Evolutionary conservation across 30 jellyfish, hydroid and myxozoan species (phyloP).

Genomic region (Pelagia noctiluca): DNA sequence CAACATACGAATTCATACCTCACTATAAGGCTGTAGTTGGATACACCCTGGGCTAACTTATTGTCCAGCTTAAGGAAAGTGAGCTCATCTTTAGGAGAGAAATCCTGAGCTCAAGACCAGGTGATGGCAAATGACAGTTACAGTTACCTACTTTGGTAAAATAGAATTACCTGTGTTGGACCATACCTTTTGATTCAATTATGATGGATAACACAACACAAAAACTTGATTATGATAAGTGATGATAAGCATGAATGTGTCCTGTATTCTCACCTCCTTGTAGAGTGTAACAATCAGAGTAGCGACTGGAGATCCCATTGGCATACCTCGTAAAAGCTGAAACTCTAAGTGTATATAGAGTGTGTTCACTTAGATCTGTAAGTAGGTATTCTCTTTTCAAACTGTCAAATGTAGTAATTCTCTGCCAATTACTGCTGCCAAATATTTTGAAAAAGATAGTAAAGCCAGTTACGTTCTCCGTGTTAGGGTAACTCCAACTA

Average conservation of each 20-base stretch:
- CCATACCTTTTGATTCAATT: neutral
- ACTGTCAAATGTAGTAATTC: neutral
- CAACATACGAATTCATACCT: too few species aligned
- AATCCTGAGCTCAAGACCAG: too few species aligned
- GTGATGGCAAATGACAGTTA: too few species aligned
- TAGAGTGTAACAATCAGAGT: neutral
- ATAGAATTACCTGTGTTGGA: neutral
- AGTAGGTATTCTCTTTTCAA: neutral
- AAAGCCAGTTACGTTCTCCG: neutral
- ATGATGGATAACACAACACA: neutral
- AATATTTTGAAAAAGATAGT: neutral
- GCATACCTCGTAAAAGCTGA: neutral
- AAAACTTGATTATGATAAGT: neutral
- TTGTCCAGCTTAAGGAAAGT: too few species aligned
- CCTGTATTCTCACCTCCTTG: neutral
- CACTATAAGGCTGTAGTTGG: too few species aligned
- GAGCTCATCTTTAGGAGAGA: neutral
- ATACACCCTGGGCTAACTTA: too few species aligned
- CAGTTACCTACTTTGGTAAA: too few species aligned
- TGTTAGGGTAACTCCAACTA: neutral
- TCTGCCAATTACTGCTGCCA: neutral
- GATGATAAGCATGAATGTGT: neutral
- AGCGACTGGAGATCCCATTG: neutral
- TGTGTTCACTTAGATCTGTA: neutral
- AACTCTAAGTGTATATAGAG: slow-evolving; percentile 6